Evolutionary conservation across 1,140 invertebrate genomes (phyloP).

Genomic region (Apis mellifera): DNA sequence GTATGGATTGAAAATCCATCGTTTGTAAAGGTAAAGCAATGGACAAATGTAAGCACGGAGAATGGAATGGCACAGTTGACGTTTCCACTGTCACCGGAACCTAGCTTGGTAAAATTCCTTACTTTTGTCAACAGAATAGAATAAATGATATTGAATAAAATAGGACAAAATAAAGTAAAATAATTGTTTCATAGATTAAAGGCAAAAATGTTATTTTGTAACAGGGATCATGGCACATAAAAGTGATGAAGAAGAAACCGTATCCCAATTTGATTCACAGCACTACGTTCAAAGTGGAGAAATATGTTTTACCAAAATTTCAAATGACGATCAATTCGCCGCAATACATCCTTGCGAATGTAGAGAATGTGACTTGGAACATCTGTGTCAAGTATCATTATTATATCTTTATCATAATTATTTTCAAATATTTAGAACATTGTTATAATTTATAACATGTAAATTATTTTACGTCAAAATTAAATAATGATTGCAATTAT

Average conservation of each 20-base stretch:
- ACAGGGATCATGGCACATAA: slow-evolving; percentile 83
- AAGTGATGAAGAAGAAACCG: slow-evolving; percentile 77
- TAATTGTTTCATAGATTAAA: neutral
- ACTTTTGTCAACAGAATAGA: neutral
- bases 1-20: slow-evolving; percentile 85
- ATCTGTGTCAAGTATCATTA: slow-evolving; percentile 83
- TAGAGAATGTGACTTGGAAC: slow-evolving; percentile 81
- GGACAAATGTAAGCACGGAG: slow-evolving; percentile 82
- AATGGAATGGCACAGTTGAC: slow-evolving; percentile 82
- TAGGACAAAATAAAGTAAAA: neutral
- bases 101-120: slow-evolving; percentile 77
- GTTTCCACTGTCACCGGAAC: slow-evolving; percentile 82
- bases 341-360: slow-evolving; percentile 82
- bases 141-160: neutral
- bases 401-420: neutral
- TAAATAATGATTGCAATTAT: neutral
- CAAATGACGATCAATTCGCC: slow-evolving; percentile 85
- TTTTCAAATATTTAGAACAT: neutral
- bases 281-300: slow-evolving; percentile 83
- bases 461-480: neutral
- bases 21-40: slow-evolving; percentile 83
- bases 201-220: neutral
- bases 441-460: neutral
- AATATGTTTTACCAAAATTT: slow-evolving; percentile 86
- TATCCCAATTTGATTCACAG: slow-evolving; percentile 74